Evolutionary conservation across 2,797 vertebrate genomes (phyloP).

Genomic region (Coilia nasus): DNA sequence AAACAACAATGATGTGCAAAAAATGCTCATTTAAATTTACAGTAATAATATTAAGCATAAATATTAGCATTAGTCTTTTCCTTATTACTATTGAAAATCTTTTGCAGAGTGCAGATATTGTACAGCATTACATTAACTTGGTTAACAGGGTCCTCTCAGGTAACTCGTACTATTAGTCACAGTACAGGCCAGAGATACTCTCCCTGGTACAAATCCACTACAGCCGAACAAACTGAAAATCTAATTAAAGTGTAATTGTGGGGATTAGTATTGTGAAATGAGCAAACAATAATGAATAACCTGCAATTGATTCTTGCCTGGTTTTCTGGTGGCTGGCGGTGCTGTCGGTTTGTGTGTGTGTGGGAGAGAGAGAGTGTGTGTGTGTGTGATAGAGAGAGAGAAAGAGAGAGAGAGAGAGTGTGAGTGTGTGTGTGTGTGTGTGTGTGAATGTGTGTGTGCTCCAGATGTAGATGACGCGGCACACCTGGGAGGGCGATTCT

Average conservation of each 20-base stretch:
- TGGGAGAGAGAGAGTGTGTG: neutral
- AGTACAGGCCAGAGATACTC: neutral
- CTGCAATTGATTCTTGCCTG: slow-evolving; percentile 23
- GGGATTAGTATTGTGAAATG: neutral
- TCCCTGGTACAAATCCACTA: neutral
- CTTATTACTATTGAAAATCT: neutral
- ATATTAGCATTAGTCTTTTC: too few species aligned
- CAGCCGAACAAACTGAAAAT: neutral
- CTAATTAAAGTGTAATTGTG: neutral
- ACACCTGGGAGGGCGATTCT: slow-evolving; percentile 49
- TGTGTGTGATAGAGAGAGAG: neutral
- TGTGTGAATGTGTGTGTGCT: neutral
- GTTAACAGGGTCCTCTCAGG: neutral
- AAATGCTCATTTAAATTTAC: too few species aligned
- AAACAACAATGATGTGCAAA: too few species aligned
- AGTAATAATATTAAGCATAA: too few species aligned
- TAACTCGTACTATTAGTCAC: neutral
- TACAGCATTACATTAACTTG: neutral
- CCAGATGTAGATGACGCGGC: slow-evolving; percentile 53
- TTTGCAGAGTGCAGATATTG: neutral
- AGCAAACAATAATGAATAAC: neutral
- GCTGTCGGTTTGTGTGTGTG: neutral
- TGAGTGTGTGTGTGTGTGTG: neutral
- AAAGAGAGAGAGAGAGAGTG: neutral
- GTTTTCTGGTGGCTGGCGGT: neutral